Base-by-base conservation (phyloP, 2,797 vertebrate genomes). In the Menidia menidia region DNA sequence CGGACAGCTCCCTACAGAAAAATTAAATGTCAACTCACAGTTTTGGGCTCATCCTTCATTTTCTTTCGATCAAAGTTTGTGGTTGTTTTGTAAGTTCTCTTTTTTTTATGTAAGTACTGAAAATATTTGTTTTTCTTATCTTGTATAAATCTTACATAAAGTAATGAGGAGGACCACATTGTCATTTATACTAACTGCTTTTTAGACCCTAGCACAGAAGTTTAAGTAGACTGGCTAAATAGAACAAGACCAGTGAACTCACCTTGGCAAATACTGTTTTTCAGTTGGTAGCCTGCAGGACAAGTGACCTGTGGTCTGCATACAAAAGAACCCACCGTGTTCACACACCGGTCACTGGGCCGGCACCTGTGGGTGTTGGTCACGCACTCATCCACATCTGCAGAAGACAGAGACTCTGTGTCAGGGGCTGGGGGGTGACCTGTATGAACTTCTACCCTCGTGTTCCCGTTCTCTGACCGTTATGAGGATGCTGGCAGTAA, bases 351-450 rank as follows among this genome's bases (percentile, higher is more conserved):
- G 87, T 97, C 94, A 0, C 89, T 75, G 51, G 87, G 83, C 71
- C 89, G 91, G 87, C 97, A 99, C 2, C 92, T 96, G 91, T 98
- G 96, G 2, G 85, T 73, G 69, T 93, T 92, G 4, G 93, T 93
- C 67, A 93, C 77, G 12, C 97, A 98, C 89, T 98, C 97, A 1
- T 98, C 96, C 78, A 97, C 88, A 90, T 98, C 97, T 98, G 81
- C 30, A 71, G 35, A 39, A 70, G 19, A 68, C 33, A 73, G 71
- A 10, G 18, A 48, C 32, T 55, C 57, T 55, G 41, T 66, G 74
- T 65, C 51, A 50, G 19, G 61, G 43, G 31, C 25, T 48, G 30
- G 6, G 31, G 18, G 19, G 35, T 39, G 4, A 6, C 35, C 35
- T 4, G 6, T 39, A 39, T 39, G 35, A 39, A 39, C 35, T 39